Evolutionary conservation across 2,797 vertebrate species (phyloP), one percentile per base, ranked within the genome.

Genomic region (Ibycter americanus): DNA sequence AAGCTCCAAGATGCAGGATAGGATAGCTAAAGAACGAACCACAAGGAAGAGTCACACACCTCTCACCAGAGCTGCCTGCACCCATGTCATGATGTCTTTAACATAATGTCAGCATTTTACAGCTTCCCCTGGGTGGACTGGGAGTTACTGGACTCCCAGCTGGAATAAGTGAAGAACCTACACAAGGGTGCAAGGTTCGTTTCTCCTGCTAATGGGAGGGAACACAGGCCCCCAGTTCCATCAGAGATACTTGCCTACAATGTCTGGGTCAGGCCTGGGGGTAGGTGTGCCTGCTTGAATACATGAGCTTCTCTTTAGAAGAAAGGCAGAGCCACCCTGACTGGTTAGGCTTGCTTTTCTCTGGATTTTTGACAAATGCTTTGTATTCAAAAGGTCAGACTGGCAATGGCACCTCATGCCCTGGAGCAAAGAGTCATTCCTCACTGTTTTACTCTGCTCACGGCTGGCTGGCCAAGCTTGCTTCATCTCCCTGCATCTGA

Each of bases 381-480:
- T 98, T 98, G 94, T 95, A 97, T 98, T 98, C 76, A 70, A 97
- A 98, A 98, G 97, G 97, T 97, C 97, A 98, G 63, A 51, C 65
- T 83, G 36, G 83, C 78, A 95, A 73, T 79, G 76, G 95, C 95
- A 97, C 93, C 90, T 88, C 95, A 72, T 4, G 7, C 89, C 80
- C 83, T 9, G 36, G 70, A 96, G 92, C 90, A 90, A 84, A 52
- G 66, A 94, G 74, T 81, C 68, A 81, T 89, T 87, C 81, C 89
- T 96, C 87, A 78, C 92, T 87, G 89, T 87, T 94, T 84, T 29
- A 0, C 91, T 94, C 93, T 76, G 67, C 96, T 97, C 96, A 97
- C 19, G 96, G 95, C 97, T 97, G 95, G 91, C 90, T 98, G 95
- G 95, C 91, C 97, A 97, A 77, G 91, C 87, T 96, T 96, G 87